A percentile compares a stretch with the other conserved stretches of the same genome.
These are phyloP conservation scores for Nothocercus nigrocapillus DNA, from an alignment of 2,113 vertebrate genomes.

Conservation along the genomic window DNA sequence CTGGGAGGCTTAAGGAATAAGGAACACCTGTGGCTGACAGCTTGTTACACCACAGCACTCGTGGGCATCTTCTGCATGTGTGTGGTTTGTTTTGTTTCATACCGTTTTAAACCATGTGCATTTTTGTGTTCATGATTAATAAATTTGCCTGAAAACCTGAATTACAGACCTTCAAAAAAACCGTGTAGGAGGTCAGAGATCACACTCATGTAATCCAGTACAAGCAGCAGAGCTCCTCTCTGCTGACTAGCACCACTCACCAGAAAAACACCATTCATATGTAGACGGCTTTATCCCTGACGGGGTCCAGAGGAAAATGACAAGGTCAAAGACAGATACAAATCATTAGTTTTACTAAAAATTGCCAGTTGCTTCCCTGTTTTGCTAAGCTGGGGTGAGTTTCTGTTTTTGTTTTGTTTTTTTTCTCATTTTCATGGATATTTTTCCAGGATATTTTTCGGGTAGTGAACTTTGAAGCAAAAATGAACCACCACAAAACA, in stretches of 20 bases:
- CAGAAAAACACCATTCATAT: neutral
- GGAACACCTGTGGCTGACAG: neutral
- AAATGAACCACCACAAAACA: constrained; percentile 45
- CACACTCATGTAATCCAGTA: accelerated
- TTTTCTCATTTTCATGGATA: neutral
- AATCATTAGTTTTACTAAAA: neutral
- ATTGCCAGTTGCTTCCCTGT: neutral
- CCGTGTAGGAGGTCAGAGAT: neutral
- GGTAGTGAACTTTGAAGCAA: neutral
- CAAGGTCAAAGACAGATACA: neutral
- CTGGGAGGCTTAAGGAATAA: neutral
- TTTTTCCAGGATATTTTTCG: constrained; percentile 26
- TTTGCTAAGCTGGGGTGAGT: neutral
- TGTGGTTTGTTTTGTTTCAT: neutral
- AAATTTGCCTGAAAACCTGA: neutral
- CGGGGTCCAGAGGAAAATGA: neutral
- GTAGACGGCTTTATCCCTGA: neutral
- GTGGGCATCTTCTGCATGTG: neutral
- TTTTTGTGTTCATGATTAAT: neutral
- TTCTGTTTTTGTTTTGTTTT: neutral
- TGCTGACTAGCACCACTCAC: neutral
- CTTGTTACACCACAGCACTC: neutral
- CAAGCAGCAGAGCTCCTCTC: neutral
- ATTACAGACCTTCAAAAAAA: neutral
- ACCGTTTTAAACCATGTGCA: neutral